Base-by-base conservation (phyloP, 1,140 invertebrate genomes). In the Penaeus indicus region DNA sequence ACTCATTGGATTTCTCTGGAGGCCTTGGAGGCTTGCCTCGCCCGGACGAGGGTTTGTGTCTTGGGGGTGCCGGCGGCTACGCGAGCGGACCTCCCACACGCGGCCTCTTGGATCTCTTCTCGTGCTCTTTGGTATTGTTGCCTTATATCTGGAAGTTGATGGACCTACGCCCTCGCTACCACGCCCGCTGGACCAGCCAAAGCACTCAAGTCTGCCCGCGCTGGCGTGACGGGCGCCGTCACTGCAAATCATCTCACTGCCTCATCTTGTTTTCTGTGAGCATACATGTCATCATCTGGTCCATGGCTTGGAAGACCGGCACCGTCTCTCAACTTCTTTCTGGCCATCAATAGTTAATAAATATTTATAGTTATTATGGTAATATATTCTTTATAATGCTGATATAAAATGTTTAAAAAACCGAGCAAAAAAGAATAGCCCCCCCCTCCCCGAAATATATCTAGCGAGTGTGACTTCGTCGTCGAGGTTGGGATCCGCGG, bases 361-460 rank as follows among this genome's bases (percentile, higher is more conserved):
- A 89, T 89, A 89, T 89, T 89, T 89, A 89, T 89, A 89, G 84
- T 89, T 89, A 89, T 89, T 85, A 89, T 89, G 88, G 86, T 89
- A 89, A 89, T 89, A 89, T 89, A 89, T 89, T 89, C 88, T 89
- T 89, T 89, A 89, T 89, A 89, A 89, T 89, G 83, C 88, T 89
- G 88, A 85, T 89, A 89, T 89, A 89, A 89, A 80, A 80, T 80
- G 72, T 75, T 32, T 32, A 75, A 88, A 84, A 89, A 81, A 89
- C 75, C 63, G 75, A 89, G 88, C 83, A 85, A 85, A 89, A 80
- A 89, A 89, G 77, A 89, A 64, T 89, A 89, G 78, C 83, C 75
- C 87, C 72, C n/a, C 69, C 72, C 72, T 82, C 72, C 72, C 87
- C 87, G 63, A 61, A 88, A 88, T 88, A 88, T 88, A 88, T 88